Conservation (phyloP, 2,888 invertebrate genomes). For the Arge pagana region DNA sequence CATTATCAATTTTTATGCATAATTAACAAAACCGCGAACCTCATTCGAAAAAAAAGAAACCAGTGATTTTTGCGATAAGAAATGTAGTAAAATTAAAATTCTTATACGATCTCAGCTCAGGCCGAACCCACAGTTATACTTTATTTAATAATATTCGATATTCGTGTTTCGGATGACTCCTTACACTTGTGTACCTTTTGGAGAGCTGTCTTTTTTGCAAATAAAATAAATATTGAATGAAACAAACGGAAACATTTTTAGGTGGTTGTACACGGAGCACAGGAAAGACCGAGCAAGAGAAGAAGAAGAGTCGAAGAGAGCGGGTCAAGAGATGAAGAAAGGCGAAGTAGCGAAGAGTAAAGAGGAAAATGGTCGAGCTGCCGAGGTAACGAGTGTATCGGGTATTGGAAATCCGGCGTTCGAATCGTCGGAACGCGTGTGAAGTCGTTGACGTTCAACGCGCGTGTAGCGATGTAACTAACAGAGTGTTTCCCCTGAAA, state of each 20-base stretch:
- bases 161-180: too few relatives aligned
- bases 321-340: slow-evolving; percentile 41
- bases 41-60: too few relatives aligned
- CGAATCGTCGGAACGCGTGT: slow-evolving; percentile 52
- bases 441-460: too few relatives aligned
- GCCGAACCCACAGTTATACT: too few relatives aligned
- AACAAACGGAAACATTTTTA: too few relatives aligned
- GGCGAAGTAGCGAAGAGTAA: slow-evolving; percentile 43
- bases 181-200: slow-evolving; percentile 14
- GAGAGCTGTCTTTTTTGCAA: too few relatives aligned
- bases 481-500: too few relatives aligned
- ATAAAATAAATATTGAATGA: neutral
- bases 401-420: slow-evolving; percentile 54
- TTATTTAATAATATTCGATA: too few relatives aligned
- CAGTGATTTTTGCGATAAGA: slow-evolving; percentile 20
- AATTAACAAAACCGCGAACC: too few relatives aligned
- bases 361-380: slow-evolving; percentile 59
- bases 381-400: slow-evolving; percentile 55
- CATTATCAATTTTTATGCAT: too few relatives aligned
- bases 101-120: too few relatives aligned
- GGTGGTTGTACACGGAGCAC: slow-evolving; percentile 73
- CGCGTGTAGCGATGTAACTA: too few relatives aligned
- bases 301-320: slow-evolving; percentile 39
- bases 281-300: slow-evolving; percentile 60
- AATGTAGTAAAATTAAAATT: neutral